Evolutionary conservation across 2,113 vertebrate species (phyloP).

Genomic region (crab-eating macaque (Macaca fascicularis)): T2T-MFA8v1.1 NC_088384.1:68090001-68090500

Average conservation of each 20-base stretch:
- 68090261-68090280: constrained; percentile 28
- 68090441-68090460: neutral
- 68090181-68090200: neutral
- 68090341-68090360: neutral
- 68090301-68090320: neutral
- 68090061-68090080: neutral
- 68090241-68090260: neutral
- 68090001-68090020: neutral
- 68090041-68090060: neutral
- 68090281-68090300: neutral
- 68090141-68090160: neutral
- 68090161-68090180: constrained; percentile 28
- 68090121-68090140: neutral
- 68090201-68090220: constrained; percentile 40
- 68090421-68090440: neutral
- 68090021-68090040: constrained; percentile 29
- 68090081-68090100: neutral
- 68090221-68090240: constrained; percentile 19
- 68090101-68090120: neutral
- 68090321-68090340: neutral
- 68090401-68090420: neutral
- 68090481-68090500: neutral
- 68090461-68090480: neutral
- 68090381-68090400: neutral
- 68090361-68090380: neutral